Conservation (phyloP, 1,140 invertebrate genomes). For the Copidosoma floridanum region DNA sequence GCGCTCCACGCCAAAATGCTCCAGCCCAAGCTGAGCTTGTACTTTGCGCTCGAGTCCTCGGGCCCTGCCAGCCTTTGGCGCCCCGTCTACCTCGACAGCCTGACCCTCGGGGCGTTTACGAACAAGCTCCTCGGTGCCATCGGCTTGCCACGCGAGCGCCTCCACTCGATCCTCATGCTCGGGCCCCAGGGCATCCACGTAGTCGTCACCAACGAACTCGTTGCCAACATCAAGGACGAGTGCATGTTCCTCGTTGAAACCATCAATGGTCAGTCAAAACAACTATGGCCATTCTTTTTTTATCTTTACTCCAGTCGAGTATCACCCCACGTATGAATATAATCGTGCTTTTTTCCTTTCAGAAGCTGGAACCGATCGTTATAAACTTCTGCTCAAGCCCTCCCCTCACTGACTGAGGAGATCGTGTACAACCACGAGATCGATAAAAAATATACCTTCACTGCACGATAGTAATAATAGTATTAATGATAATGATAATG, state of each 20-base stretch:
- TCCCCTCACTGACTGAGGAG: slow-evolving; percentile 26
- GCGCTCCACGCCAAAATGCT: slow-evolving; percentile 77
- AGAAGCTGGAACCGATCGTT: slow-evolving; percentile 35
- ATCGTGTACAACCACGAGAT: no score
- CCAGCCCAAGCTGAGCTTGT: slow-evolving; percentile 74
- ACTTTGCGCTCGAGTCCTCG: slow-evolving; percentile 67
- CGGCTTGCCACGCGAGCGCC: slow-evolving; percentile 59
- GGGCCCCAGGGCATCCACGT: slow-evolving; percentile 75
- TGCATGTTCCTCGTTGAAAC: slow-evolving; percentile 64
- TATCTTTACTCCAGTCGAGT: background rate
- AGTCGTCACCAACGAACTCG: slow-evolving; percentile 72
- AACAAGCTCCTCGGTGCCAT: slow-evolving; percentile 66
- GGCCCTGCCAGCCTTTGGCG: slow-evolving; percentile 62
- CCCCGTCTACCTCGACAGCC: slow-evolving; percentile 73
- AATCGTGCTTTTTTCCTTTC: slow-evolving; percentile 9
- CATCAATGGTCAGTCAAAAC: slow-evolving; percentile 48
- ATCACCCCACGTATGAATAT: background rate
- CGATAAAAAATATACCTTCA: no score
- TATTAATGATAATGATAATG: no score
- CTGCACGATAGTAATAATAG: no score
- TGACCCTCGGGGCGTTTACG: slow-evolving; percentile 66
- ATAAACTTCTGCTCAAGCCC: slow-evolving; percentile 43
- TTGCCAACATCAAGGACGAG: slow-evolving; percentile 66
- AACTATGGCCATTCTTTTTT: background rate
- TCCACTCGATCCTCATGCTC: slow-evolving; percentile 68